phyloP scores from a whole-genome alignment of 2,797 vertebrate species.

The Furcifer pardalis region DNA sequence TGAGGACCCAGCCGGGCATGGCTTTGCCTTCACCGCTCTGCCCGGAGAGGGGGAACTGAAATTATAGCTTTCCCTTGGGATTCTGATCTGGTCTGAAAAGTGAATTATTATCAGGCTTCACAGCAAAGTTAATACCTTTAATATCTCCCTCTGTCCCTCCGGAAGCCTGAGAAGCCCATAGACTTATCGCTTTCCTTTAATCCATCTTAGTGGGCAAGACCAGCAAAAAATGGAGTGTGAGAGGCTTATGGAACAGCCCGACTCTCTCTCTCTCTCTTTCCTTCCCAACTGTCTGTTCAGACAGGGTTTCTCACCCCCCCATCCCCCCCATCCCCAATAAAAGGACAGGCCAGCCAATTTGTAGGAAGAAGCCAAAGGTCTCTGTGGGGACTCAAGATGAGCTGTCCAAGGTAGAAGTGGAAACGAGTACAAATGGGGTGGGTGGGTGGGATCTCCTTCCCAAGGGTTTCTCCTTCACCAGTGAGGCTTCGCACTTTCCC shows the following conservation, averaged over 20 bases:
- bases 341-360: fast-evolving
- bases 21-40: too few species aligned
- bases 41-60: background rate
- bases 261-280: background rate
- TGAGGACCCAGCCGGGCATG: background rate
- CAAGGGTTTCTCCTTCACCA: too few species aligned
- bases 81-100: constrained; percentile 39
- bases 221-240: background rate
- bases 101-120: constrained; percentile 42
- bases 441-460: background rate
- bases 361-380: too few species aligned
- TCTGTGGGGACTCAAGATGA: background rate
- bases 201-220: constrained; percentile 48
- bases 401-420: too few species aligned
- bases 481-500: too few species aligned
- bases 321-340: background rate
- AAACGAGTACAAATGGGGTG: too few species aligned
- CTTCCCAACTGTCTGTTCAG: fast-evolving
- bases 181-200: constrained; percentile 57
- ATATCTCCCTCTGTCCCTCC: constrained; percentile 51
- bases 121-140: constrained; percentile 61
- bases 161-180: constrained; percentile 55
- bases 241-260: background rate
- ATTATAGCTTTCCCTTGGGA: background rate
- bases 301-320: background rate